Percentiles rank a stretch among this genome's conserved stretches.
Evolutionary conservation across 2,888 invertebrate genomes (phyloP).

Genomic region (Petrophora chlorosata): DNA sequence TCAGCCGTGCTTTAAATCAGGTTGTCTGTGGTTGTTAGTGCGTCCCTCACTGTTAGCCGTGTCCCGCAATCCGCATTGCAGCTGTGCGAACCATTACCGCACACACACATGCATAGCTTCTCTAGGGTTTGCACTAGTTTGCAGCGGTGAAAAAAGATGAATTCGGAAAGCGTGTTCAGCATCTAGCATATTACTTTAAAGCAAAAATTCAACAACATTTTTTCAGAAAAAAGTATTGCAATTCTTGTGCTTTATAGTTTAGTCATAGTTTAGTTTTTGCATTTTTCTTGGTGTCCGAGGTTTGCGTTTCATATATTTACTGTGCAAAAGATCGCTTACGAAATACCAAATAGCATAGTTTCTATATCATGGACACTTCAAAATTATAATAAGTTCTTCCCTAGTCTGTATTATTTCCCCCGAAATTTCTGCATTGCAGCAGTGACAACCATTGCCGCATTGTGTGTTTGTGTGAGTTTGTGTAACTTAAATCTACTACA

Average conservation of each 20-base stretch:
- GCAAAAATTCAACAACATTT: too few species aligned
- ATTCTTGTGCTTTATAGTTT: too few species aligned
- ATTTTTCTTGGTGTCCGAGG: too few species aligned
- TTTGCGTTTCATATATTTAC: not conserved
- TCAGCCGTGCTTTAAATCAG: conserved; percentile 64
- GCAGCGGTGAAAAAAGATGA: not conserved
- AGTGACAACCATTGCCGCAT: not conserved
- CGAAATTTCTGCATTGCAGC: not conserved
- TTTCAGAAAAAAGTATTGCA: too few species aligned
- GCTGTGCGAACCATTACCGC: conserved; percentile 39
- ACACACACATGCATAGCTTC: conserved; percentile 14
- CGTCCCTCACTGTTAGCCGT: conserved; percentile 39
- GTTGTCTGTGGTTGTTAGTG: conserved; percentile 65
- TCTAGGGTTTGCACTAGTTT: conserved; percentile 10
- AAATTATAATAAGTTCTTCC: not conserved
- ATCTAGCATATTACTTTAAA: too few species aligned
- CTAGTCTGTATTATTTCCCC: not conserved
- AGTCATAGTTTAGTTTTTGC: too few species aligned
- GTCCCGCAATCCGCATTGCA: conserved; percentile 40
- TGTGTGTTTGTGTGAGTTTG: not conserved
- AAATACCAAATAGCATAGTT: not conserved
- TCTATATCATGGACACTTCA: not conserved
- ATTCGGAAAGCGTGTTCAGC: not conserved
- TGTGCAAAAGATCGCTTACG: not conserved
- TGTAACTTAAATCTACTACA: not conserved